These are phyloP conservation scores for Epizoanthus ramosus DNA, from an alignment of 92 coral and sea anemone species.

Conservation along the genomic window DNA sequence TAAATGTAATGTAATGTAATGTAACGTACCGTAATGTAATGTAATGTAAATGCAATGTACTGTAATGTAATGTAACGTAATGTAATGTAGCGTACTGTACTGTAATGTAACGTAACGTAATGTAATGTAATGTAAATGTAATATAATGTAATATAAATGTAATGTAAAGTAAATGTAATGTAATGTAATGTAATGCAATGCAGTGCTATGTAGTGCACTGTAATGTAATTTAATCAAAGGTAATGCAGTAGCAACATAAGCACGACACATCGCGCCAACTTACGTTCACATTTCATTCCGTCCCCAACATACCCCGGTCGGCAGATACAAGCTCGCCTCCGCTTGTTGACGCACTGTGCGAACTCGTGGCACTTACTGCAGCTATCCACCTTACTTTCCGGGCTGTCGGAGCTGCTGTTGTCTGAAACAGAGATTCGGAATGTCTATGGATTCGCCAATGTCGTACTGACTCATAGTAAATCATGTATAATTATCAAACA, in stretches of 20 bases:
- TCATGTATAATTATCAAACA: too few relatives aligned
- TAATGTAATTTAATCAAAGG: too few relatives aligned
- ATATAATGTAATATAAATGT: too few relatives aligned
- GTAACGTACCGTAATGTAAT: too few relatives aligned
- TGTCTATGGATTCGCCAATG: neutral
- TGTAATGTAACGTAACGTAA: too few relatives aligned
- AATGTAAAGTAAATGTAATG: too few relatives aligned
- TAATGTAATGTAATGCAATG: too few relatives aligned
- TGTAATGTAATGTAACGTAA: conserved; percentile 2
- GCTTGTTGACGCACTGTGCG: conserved; percentile 75
- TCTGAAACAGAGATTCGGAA: conserved; percentile 31
- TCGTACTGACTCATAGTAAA: too few relatives aligned
- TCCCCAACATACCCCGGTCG: conserved; percentile 80
- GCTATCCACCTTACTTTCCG: conserved; percentile 48
- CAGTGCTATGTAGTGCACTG: too few relatives aligned
- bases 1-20: neutral
- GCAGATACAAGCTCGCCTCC: conserved; percentile 63
- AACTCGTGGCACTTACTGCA: conserved; percentile 83
- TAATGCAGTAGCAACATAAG: too few relatives aligned
- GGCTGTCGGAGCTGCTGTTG: conserved; percentile 27
- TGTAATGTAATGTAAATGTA: too few relatives aligned
- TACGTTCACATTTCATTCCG: conserved; percentile 76
- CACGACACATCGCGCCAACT: conserved; percentile 1
- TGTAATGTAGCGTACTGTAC: neutral
- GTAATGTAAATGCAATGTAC: neutral